Evolutionary conservation across 2,113 vertebrate species (phyloP).

Genomic region (Sylvia atricapilla): DNA sequence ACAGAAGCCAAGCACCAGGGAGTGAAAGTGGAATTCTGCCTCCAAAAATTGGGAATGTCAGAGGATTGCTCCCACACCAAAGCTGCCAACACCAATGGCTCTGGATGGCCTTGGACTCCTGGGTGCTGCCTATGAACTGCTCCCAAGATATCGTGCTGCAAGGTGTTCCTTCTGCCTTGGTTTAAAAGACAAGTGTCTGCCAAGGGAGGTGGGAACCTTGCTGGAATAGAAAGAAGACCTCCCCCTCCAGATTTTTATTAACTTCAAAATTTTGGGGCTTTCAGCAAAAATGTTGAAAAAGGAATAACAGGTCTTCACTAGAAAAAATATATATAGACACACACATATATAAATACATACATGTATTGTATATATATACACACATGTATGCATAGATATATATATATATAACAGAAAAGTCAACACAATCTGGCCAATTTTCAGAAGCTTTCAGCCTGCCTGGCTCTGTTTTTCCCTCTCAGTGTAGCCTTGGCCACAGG

Average conservation of each 20-base stretch:
- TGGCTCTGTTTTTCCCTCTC: not conserved
- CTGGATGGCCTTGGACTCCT: not conserved
- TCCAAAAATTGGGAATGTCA: accelerated
- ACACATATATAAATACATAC: not conserved
- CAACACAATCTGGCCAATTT: not conserved
- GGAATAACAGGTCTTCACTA: not conserved
- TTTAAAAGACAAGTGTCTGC: not conserved
- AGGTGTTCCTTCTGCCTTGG: not conserved
- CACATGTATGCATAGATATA: accelerated
- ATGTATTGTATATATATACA: too few species aligned
- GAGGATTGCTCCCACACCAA: not conserved
- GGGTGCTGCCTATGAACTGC: not conserved
- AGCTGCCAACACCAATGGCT: not conserved
- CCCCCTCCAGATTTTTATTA: not conserved
- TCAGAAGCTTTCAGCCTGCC: not conserved
- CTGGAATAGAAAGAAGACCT: not conserved
- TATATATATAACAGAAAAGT: too few species aligned
- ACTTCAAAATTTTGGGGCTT: not conserved
- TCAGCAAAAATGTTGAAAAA: not conserved
- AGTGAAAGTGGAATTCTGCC: not conserved
- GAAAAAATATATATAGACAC: not conserved
- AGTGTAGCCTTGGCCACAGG: accelerated
- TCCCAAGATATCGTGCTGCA: too few species aligned
- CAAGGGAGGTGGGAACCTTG: not conserved
- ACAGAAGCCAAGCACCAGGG: not conserved